These are phyloP conservation scores for Drepana arcuata DNA, from an alignment of 1,140 invertebrate genomes.

Conservation along the genomic window DNA sequence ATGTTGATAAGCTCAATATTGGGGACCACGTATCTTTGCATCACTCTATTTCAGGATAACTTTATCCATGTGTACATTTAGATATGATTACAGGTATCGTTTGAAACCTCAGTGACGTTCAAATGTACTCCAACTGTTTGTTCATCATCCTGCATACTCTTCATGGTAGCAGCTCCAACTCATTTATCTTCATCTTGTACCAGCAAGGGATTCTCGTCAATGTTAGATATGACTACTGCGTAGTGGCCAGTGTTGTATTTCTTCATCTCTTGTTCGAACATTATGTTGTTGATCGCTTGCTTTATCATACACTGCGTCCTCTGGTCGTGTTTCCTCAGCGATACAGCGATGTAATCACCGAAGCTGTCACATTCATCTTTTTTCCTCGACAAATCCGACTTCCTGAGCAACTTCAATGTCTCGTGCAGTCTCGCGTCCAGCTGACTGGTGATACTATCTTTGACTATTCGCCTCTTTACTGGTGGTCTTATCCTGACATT, in stretches of 20 bases:
- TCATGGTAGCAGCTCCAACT: too few species aligned
- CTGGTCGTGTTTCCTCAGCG: slow-evolving; percentile 55
- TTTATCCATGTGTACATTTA: too few species aligned
- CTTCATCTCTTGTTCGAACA: slow-evolving; percentile 63
- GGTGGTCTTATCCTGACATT: neutral
- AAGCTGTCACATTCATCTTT: slow-evolving; percentile 62
- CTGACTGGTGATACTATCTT: slow-evolving; percentile 10
- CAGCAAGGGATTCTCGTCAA: slow-evolving; percentile 52
- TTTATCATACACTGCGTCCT: slow-evolving; percentile 59
- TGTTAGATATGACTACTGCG: slow-evolving; percentile 22
- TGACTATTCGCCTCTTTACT: slow-evolving; percentile 14
- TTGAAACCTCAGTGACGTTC: too few species aligned
- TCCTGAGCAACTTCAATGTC: slow-evolving; percentile 23
- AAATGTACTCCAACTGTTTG: too few species aligned
- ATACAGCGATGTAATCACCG: slow-evolving; percentile 56
- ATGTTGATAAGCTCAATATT: too few species aligned
- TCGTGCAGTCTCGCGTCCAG: slow-evolving; percentile 22
- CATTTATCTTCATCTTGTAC: too few species aligned
- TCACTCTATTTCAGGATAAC: too few species aligned
- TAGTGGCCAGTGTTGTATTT: slow-evolving; percentile 38
- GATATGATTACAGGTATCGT: too few species aligned
- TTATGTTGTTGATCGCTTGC: slow-evolving; percentile 61
- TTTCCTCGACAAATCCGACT: slow-evolving; percentile 30
- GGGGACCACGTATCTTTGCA: too few species aligned
- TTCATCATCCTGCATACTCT: too few species aligned